Percentiles rank a stretch among this genome's conserved stretches.
Conservation (phyloP, 2,797 vertebrate genomes). For the Heteromormyrus szaboi region DNA sequence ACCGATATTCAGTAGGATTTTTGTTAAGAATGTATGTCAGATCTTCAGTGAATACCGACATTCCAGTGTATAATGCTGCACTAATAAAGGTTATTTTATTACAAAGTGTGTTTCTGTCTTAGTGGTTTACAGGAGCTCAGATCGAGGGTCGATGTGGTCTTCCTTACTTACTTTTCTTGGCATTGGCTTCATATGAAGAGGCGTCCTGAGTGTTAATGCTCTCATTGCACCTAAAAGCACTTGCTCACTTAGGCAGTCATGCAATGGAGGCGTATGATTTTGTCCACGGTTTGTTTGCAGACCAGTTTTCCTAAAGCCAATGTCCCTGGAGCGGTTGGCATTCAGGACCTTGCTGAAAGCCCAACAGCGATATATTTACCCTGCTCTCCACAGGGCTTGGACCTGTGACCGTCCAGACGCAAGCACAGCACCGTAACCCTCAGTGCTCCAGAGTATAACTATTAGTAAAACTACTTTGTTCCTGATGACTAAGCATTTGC, state of each 20-base stretch:
- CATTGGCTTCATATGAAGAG: background rate
- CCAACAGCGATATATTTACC: background rate
- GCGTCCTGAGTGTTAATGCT: background rate
- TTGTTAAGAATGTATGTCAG: background rate
- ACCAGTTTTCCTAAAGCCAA: background rate
- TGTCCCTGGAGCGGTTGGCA: background rate
- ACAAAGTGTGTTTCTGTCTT: background rate
- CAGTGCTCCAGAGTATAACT: background rate
- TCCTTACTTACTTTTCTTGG: background rate
- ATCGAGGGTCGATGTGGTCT: background rate
- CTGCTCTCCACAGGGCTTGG: background rate
- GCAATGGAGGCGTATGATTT: background rate
- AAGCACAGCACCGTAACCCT: background rate
- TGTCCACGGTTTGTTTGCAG: background rate
- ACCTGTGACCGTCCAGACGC: background rate
- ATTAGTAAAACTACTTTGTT: background rate
- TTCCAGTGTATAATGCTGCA: conserved; percentile 34
- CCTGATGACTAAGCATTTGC: background rate
- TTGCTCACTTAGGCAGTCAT: background rate
- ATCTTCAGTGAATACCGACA: conserved; percentile 19
- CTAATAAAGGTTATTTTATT: conserved; percentile 48
- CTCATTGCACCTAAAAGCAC: background rate
- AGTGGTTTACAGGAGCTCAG: background rate
- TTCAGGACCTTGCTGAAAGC: background rate
- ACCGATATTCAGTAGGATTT: background rate